Evolutionary conservation across 2,797 vertebrate genomes (phyloP).

Genomic region (Syncerus caffer): DNA sequence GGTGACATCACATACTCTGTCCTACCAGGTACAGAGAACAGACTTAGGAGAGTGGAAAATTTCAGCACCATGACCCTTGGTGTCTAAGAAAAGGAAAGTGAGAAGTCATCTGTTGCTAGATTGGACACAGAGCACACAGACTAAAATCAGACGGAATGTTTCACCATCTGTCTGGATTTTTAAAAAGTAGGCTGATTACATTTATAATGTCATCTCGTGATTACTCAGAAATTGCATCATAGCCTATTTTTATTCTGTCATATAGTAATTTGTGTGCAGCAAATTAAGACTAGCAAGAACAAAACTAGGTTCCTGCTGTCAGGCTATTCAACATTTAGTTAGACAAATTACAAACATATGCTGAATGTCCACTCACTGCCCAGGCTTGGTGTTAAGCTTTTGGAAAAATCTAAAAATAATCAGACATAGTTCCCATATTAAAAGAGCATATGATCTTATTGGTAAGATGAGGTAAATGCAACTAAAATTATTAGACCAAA

Average conservation of each 20-base stretch:
- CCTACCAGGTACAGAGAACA: background rate
- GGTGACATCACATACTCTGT: background rate
- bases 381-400: background rate
- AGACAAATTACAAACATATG: slow-evolving; percentile 7
- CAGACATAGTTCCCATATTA: background rate
- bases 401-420: background rate
- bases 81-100: background rate
- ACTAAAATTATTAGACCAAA: background rate
- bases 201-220: slow-evolving; percentile 39
- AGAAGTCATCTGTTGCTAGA: background rate
- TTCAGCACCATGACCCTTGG: background rate
- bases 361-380: background rate
- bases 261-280: background rate
- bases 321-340: background rate
- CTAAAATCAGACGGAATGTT: background rate
- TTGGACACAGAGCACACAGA: background rate
- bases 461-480: background rate
- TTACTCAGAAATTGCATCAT: slow-evolving; percentile 31
- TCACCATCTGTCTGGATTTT: slow-evolving; percentile 25
- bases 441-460: background rate
- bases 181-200: slow-evolving; percentile 1
- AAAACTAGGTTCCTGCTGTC: background rate
- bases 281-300: slow-evolving; percentile 25
- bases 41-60: background rate
- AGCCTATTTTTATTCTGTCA: slow-evolving; percentile 43